phyloP scores from a whole-genome alignment of 2,888 invertebrate genomes.

The Phyllotreta striolata region DNA sequence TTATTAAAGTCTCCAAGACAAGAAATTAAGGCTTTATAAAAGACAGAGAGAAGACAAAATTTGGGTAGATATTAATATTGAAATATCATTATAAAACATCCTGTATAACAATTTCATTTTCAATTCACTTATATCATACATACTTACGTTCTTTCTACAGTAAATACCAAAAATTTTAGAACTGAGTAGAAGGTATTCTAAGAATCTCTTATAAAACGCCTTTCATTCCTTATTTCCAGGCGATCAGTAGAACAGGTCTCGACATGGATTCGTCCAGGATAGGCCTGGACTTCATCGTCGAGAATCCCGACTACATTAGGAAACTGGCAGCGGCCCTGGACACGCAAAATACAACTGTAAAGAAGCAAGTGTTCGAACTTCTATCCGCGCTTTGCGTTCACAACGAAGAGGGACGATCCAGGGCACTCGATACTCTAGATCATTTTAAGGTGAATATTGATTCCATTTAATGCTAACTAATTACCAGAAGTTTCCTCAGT shows the following conservation, averaged over 20 bases:
- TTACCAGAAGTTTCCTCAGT: neutral
- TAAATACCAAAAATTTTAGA: no score
- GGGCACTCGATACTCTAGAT: conserved; percentile 89
- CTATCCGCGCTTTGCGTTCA: conserved; percentile 94
- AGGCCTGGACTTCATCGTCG: conserved; percentile 93
- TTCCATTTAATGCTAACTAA: neutral
- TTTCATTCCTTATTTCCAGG: conserved; percentile 33
- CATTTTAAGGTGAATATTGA: conserved; percentile 83
- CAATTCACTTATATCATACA: no score
- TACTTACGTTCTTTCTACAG: no score
- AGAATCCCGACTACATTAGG: conserved; percentile 90
- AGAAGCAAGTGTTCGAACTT: conserved; percentile 96
- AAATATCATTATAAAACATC: no score
- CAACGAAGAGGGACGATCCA: conserved; percentile 86
- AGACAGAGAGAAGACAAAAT: no score
- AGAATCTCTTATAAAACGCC: no score
- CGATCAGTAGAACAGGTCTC: conserved; percentile 44
- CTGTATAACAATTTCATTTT: no score
- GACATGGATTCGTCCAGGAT: conserved; percentile 83
- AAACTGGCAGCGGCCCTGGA: conserved; percentile 93
- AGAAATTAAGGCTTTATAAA: no score
- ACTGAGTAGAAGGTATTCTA: no score
- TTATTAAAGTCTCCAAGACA: no score
- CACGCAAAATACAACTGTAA: conserved; percentile 88
- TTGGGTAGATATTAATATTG: no score